Percentiles rank a stretch among this genome's conserved stretches.
phyloP scores from a whole-genome alignment of 2,888 invertebrate genomes.

The Lasioglossum zephyrum region DNA sequence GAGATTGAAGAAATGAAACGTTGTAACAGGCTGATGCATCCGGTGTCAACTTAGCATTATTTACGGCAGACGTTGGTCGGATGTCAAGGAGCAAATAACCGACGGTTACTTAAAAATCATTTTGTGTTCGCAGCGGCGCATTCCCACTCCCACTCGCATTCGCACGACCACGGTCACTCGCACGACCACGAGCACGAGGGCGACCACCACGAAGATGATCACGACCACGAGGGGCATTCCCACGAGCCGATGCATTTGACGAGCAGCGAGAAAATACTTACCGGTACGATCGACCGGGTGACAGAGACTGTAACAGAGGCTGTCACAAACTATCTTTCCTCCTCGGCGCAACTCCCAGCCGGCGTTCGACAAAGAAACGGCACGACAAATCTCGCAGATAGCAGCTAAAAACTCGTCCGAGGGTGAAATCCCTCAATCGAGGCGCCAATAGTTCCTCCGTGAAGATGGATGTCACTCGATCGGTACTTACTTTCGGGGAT shows the following conservation, averaged over 20 bases:
- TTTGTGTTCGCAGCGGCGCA: conserved; percentile 77
- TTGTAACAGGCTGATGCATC: not conserved
- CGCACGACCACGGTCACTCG: conserved; percentile 59
- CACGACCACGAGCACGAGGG: conserved; percentile 35
- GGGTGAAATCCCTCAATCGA: conserved; percentile 6
- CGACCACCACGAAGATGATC: conserved; percentile 53
- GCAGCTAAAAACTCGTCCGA: conserved; percentile 42
- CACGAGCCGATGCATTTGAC: conserved; percentile 36
- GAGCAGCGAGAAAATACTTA: conserved; percentile 41
- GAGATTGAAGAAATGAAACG: not conserved
- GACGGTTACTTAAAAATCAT: not conserved
- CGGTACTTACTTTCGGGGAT: conserved; percentile 38
- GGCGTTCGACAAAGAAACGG: conserved; percentile 12
- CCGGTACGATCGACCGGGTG: conserved; percentile 70
- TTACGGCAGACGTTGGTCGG: not conserved
- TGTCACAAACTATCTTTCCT: conserved; percentile 67
- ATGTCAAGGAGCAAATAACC: not conserved
- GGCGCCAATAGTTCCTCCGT: conserved; percentile 15
- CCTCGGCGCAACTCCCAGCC: conserved; percentile 54
- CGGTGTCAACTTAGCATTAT: not conserved
- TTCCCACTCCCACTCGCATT: conserved; percentile 77
- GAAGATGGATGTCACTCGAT: conserved; percentile 12
- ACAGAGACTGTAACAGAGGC: conserved; percentile 73
- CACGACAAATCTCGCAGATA: conserved; percentile 17
- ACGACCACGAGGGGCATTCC: conserved; percentile 45